Evolutionary conservation across 53 echinoderm and acorn worm species (phyloP), one percentile per base, ranked within the genome.

Genomic region (Arbacia lixula): DNA sequence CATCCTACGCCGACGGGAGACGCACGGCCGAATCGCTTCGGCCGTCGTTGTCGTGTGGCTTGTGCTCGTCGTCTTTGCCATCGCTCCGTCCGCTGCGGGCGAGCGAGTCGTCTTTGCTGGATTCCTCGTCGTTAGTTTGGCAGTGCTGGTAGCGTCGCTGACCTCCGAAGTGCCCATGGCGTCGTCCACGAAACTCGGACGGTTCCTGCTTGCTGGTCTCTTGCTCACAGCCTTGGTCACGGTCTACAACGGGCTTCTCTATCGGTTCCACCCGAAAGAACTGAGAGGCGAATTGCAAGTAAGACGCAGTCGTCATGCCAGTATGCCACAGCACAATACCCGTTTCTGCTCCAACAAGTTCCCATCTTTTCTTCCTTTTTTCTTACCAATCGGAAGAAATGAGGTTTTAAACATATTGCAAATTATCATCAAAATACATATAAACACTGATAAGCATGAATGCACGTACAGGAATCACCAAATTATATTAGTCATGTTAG

Each of bases 51-150:
- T 53, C 16, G 8, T 53, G 14, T 74, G 74, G 74, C 32, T 74
- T 0, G 52, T 74, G 33, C 52, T 74, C 20, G 17, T 74, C 20
- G 74, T 74, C 19, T 74, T 74, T 53, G 27, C 52, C 19, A 53
- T 74, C 53, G 19, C 10, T 20, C 74, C 74, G 52, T 42, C 69
- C 16, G 50, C 74, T 19, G 51, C 74, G 1, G 54, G 74, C 5
- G n/a, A 53, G 9, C 74, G 74, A 21, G 49, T 74, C 74, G 19
- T 74, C 34, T 74, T 74, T 22, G 51, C 53, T 8, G 74, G 74
- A 0, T 53, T 53, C 24, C 3, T 74, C 74, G 29, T 74, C 54
- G 35, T 74, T 31, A 12, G 51, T 20, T 22, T 52, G 52, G 74
- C 52, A 34, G 51, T 52, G 19, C 19, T 74, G 35, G 29, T 53